These are phyloP conservation scores for Esox masquinongy DNA, from an alignment of 2,797 vertebrate species.

Conservation along the genomic window DNA sequence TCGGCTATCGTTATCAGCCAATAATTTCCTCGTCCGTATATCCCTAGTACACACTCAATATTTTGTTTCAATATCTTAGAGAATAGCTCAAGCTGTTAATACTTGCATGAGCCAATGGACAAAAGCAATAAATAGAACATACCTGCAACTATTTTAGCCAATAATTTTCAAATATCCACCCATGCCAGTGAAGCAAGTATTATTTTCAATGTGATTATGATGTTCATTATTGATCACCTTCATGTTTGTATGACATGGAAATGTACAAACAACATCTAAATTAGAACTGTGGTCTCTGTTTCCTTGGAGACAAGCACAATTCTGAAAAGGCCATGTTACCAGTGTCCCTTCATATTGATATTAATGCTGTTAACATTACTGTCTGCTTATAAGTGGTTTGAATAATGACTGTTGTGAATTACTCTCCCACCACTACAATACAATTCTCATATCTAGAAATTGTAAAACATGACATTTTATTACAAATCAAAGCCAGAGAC, in stretches of 20 bases:
- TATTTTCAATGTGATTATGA: background rate
- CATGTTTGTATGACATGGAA: background rate
- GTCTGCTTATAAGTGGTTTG: conserved; percentile 3
- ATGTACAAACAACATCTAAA: conserved; percentile 7
- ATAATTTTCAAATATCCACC: background rate
- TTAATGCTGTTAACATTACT: background rate
- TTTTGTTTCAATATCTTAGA: background rate
- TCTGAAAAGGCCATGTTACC: conserved; percentile 6
- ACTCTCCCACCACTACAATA: background rate
- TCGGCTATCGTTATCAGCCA: too few species aligned
- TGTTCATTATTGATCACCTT: background rate
- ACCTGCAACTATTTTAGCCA: background rate
- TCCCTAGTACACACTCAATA: too few species aligned
- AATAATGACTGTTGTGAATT: background rate
- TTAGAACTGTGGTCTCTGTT: conserved; percentile 10
- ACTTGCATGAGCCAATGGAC: background rate
- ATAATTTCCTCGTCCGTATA: too few species aligned
- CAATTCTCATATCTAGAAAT: background rate
- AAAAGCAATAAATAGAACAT: background rate
- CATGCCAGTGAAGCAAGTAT: background rate
- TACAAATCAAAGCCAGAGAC: background rate
- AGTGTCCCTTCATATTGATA: background rate
- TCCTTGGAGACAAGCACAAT: conserved; percentile 14
- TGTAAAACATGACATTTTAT: background rate
- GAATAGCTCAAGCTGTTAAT: background rate